Conservation (phyloP, 2,113 vertebrate genomes). For the Caretta caretta region DNA sequence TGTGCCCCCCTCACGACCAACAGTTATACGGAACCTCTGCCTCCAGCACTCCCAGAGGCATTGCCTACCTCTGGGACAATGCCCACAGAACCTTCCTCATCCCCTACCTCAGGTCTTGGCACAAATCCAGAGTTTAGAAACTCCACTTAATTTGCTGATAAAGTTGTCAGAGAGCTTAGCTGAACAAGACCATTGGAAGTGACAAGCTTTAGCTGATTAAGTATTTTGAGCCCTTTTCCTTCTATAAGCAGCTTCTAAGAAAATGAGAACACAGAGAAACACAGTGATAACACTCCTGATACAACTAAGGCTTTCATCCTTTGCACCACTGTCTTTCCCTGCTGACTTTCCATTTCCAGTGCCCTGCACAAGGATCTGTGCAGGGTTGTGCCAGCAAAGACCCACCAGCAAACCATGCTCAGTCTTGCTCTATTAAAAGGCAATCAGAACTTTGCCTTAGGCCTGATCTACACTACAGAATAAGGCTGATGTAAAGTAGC, state of each 20-base stretch:
- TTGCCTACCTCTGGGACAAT: neutral
- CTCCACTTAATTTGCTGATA: neutral
- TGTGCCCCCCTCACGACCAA: too few relatives aligned
- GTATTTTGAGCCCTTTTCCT: neutral
- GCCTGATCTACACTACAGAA: neutral
- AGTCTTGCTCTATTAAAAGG: neutral
- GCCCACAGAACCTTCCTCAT: neutral
- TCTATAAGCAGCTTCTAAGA: neutral
- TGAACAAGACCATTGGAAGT: neutral
- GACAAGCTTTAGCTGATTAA: neutral
- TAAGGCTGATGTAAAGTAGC: neutral
- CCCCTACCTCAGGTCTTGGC: too few relatives aligned
- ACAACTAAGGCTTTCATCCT: neutral
- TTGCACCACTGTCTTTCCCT: neutral
- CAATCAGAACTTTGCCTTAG: neutral
- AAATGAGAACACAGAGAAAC: neutral
- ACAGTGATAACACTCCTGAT: neutral
- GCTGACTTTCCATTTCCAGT: neutral
- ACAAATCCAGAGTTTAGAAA: neutral
- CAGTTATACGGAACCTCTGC: too few relatives aligned
- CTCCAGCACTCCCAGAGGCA: neutral
- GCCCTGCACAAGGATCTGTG: neutral
- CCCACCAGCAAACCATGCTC: neutral
- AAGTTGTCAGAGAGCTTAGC: neutral
- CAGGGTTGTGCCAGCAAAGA: neutral